Percentiles rank a stretch among this genome's conserved stretches.
Conservation (phyloP, 2,113 vertebrate genomes). For the Rhinoptilus africanus region DNA sequence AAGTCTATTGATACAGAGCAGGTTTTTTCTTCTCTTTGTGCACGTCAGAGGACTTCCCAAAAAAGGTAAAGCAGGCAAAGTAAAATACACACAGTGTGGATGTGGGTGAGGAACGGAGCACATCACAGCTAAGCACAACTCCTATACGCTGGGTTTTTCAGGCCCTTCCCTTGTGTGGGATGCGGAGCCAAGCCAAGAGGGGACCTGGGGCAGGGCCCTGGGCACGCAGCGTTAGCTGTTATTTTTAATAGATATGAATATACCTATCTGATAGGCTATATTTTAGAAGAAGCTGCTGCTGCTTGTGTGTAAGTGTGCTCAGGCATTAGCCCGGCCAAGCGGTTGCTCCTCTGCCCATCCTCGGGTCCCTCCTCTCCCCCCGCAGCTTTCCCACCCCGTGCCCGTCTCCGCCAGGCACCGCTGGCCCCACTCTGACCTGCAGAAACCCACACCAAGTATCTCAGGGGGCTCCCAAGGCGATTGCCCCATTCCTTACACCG, state of each 20-base stretch:
- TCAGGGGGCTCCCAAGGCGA: not conserved
- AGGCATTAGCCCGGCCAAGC: not conserved
- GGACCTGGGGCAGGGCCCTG: not conserved
- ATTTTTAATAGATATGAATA: rapidly evolving
- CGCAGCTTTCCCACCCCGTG: not conserved
- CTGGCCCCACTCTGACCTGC: not conserved
- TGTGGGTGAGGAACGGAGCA: not conserved
- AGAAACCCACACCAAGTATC: not conserved
- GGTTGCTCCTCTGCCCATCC: not conserved
- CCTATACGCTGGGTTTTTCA: rapidly evolving
- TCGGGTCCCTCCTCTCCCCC: rapidly evolving
- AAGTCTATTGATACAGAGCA: rapidly evolving
- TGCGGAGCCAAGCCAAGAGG: not conserved
- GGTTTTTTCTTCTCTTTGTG: not conserved
- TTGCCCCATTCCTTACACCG: not conserved
- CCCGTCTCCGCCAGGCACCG: not conserved
- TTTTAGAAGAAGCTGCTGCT: not conserved
- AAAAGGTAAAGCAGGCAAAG: not conserved
- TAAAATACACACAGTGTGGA: rapidly evolving
- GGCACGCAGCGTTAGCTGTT: rapidly evolving
- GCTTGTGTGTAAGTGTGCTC: not conserved
- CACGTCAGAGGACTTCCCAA: not conserved
- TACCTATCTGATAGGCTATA: rapidly evolving
- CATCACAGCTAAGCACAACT: rapidly evolving
- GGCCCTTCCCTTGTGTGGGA: not conserved